These are phyloP conservation scores for Halictus quadricinctus DNA, from an alignment of 2,888 invertebrate species.

Conservation along the genomic window DNA sequence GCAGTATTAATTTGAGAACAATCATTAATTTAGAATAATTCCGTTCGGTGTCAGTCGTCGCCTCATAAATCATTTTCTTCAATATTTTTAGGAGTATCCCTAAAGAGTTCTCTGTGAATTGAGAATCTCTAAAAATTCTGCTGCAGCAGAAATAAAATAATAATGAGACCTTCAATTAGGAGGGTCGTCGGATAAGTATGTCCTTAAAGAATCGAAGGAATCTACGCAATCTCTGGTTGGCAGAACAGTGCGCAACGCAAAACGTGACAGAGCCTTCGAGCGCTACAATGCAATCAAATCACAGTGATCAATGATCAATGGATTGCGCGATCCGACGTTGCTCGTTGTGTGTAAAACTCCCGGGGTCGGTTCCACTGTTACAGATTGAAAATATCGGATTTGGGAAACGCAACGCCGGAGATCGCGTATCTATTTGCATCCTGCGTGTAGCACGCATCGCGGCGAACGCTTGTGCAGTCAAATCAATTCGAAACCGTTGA, in stretches of 20 bases:
- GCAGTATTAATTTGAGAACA: too few species aligned
- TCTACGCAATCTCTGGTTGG: neutral
- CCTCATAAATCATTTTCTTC: too few species aligned
- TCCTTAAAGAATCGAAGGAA: neutral
- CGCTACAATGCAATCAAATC: neutral
- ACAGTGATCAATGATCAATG: neutral
- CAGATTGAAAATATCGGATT: neutral
- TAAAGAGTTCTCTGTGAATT: too few species aligned
- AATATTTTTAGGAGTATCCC: too few species aligned
- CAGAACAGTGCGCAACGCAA: too few species aligned
- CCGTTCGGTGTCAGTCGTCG: too few species aligned
- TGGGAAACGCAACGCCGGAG: neutral
- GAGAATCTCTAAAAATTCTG: too few species aligned
- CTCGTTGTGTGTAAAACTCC: neutral
- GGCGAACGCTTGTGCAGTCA: neutral
- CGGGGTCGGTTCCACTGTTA: neutral
- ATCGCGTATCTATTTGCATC: slow-evolving; percentile 5
- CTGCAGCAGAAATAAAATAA: too few species aligned
- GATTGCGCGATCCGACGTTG: neutral
- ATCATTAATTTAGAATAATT: too few species aligned
- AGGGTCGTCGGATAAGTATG: neutral
- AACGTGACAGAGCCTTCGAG: neutral
- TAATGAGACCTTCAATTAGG: too few species aligned
- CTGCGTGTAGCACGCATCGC: slow-evolving; percentile 7
- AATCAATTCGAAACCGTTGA: neutral